Evolutionary conservation across 2,797 vertebrate species (phyloP).

Genomic region (Margarornis squamiger): DNA sequence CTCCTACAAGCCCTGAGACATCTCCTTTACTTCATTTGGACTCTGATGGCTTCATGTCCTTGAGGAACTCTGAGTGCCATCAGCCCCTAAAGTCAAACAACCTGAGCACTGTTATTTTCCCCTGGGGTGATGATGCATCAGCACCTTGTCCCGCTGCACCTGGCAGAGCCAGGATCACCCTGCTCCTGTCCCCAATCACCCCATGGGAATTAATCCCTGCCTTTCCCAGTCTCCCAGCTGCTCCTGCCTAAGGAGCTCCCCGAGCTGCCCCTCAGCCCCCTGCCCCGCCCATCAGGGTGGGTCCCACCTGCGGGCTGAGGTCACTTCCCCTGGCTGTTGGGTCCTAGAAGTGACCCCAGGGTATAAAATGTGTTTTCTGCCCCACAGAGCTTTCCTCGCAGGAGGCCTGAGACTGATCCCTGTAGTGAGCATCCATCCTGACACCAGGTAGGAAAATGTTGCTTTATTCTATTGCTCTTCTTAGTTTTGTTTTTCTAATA

Average conservation of each 20-base stretch:
- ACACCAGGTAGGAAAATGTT: not conserved
- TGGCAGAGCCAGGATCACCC: not conserved
- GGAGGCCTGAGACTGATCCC: rapidly evolving
- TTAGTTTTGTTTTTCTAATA: rapidly evolving
- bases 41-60: too few relatives aligned
- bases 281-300: not conserved
- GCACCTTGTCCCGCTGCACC: rapidly evolving
- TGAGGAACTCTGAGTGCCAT: not conserved
- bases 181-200: not conserved
- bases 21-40: not conserved
- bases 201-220: rapidly evolving
- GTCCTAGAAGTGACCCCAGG: rapidly evolving
- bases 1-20: too few relatives aligned
- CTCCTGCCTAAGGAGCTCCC: not conserved
- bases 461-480: rapidly evolving
- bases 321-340: not conserved
- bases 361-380: rapidly evolving
- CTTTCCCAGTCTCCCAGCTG: rapidly evolving
- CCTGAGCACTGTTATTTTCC: not conserved
- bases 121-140: rapidly evolving
- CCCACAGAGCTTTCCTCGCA: rapidly evolving
- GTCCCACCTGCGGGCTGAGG: not conserved
- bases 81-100: not conserved
- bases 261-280: not conserved
- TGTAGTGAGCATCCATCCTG: rapidly evolving